phyloP scores from a whole-genome alignment of 2,113 vertebrate species.

The Murina feae region DNA sequence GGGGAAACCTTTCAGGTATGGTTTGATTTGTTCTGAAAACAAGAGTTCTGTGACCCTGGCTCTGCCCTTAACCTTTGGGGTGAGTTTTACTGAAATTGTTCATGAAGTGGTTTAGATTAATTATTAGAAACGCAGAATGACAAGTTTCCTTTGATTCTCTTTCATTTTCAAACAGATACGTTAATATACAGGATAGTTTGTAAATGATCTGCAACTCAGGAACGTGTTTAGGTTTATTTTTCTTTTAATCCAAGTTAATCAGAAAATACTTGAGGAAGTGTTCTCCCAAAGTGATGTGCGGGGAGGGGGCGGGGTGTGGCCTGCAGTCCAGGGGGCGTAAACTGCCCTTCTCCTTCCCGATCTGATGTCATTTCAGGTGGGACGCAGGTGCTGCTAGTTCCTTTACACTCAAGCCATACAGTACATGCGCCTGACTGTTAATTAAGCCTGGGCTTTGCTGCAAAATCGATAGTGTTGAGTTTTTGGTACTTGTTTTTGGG shows the following conservation, averaged over 20 bases:
- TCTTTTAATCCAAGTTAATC: conserved; percentile 16
- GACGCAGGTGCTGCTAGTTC: neutral
- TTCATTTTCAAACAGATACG: conserved; percentile 33
- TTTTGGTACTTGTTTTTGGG: neutral
- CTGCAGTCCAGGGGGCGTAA: neutral
- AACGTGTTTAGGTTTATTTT: conserved; percentile 38
- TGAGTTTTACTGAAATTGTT: conserved; percentile 48
- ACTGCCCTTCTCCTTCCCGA: neutral
- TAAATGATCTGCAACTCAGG: conserved; percentile 75
- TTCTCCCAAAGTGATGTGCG: neutral
- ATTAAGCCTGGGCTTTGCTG: neutral
- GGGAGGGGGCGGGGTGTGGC: neutral
- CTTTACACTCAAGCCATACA: neutral
- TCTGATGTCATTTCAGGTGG: neutral
- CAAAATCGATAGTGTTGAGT: neutral
- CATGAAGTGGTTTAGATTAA: neutral
- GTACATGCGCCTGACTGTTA: neutral
- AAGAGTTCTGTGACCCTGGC: neutral
- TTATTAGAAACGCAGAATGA: conserved; percentile 19
- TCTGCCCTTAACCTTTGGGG: neutral
- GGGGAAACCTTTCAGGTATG: conserved; percentile 3
- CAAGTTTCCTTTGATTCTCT: conserved; percentile 46
- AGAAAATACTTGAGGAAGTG: conserved; percentile 31
- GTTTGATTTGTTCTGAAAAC: neutral
- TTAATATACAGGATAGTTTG: conserved; percentile 39